Evolutionary conservation across 1,140 invertebrate genomes (phyloP).

Genomic region (Panagrolaimus sp.): DNA sequence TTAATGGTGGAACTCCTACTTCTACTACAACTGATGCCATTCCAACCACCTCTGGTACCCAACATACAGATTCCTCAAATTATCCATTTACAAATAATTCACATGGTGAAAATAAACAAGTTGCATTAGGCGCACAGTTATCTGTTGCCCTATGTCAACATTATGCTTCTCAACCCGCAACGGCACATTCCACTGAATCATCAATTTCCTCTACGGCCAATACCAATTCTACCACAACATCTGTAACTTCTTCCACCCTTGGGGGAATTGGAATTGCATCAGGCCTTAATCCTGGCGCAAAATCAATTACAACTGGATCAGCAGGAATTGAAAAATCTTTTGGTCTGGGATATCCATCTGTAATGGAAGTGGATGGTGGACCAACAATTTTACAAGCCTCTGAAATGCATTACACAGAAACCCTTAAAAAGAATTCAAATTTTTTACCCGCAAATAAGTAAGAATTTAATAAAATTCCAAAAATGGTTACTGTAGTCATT

Average conservation of each 20-base stretch:
- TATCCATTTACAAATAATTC: neutral
- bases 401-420: conserved; percentile 48
- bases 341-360: neutral
- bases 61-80: neutral
- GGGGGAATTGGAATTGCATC: conserved; percentile 10
- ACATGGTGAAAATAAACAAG: neutral
- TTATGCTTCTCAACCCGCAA: neutral
- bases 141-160: neutral
- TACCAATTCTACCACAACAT: neutral
- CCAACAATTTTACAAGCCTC: conserved; percentile 41
- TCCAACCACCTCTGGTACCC: neutral
- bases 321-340: neutral
- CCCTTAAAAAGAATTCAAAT: conserved; percentile 3
- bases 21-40: neutral
- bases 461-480: neutral
- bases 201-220: neutral
- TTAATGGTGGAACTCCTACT: neutral
- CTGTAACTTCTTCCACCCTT: neutral
- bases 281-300: neutral
- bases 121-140: neutral
- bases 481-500: neutral
- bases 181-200: neutral
- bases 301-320: conserved; percentile 11
- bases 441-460: conserved; percentile 14
- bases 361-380: conserved; percentile 1